Evolutionary conservation across 2,888 invertebrate species (phyloP), one percentile per base, ranked within the genome.

Genomic region (Melinaea marsaeus): DNA sequence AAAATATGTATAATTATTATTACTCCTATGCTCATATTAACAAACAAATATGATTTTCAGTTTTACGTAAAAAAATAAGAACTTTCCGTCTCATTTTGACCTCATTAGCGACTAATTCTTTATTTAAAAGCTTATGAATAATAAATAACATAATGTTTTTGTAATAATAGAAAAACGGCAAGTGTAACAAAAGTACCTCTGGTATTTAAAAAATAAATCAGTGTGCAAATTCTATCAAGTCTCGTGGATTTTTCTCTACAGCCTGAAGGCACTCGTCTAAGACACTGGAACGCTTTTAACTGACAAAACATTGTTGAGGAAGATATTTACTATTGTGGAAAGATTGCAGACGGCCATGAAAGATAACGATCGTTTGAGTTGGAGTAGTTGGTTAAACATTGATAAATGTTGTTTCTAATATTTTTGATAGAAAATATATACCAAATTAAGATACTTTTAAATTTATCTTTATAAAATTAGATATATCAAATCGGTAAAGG

Each of bases 241-340:
- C 55, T 56, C 51, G 51, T 62, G 35, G 58, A 57, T 64, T 63
- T 66, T 64, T 64, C 61, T 64, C 54, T 59, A 61, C 48, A 45
- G 51, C 66, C 58, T 58, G 32, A 13, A 60, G 67, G 59, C 65
- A 60, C 65, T 59, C 59, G 37, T 57, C 62, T 42, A 72, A 78
- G 75, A 84, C 83, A 84, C 68, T 72, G 78, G 77, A 84, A 83
- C 70, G 81, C 83, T 84, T 81, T 83, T 78, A 84, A 73, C 78
- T 64, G 62, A 63, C 54, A 64, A 64, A 68, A 69, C 64, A 68
- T 61, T 45, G 48, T 22, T 32, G 60, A 57, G 63, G 63, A 37
- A 56, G 45, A 42, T 61, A 51, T 59, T 57, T 60, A 55, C 62
- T 60, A 58, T 62, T 61, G 58, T 46, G 34, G 47, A 47, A n/a